Evolutionary conservation across 1,140 invertebrate species (phyloP).

Genomic region (Drosophila busckii): DNA sequence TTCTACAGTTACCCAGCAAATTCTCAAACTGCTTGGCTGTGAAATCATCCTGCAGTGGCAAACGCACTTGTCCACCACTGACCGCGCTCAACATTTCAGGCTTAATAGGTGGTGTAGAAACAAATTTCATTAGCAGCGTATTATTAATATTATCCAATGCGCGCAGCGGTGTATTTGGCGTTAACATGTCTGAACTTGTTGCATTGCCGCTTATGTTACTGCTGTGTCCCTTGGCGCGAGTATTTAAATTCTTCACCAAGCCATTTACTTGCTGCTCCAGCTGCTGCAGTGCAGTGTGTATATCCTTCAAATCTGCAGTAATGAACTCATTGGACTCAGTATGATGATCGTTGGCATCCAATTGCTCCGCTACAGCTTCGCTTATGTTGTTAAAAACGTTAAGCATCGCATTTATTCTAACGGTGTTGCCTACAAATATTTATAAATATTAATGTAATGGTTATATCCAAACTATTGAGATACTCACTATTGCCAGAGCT

Average conservation of each 20-base stretch:
- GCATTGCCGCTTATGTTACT: constrained; percentile 2
- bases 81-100: constrained; percentile 27
- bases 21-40: constrained; percentile 44
- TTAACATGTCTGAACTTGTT: not conserved
- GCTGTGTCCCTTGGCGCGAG: constrained; percentile 29
- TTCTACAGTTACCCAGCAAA: constrained; percentile 27
- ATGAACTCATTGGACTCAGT: constrained; percentile 44
- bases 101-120: constrained; percentile 66
- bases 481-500: too few relatives aligned
- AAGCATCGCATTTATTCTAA: constrained; percentile 40
- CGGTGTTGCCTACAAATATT: constrained; percentile 2
- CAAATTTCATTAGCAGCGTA: constrained; percentile 47
- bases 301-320: constrained; percentile 24
- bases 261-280: constrained; percentile 44
- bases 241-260: constrained; percentile 37
- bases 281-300: constrained; percentile 42
- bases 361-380: constrained; percentile 49
- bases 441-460: not conserved
- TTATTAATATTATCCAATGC: not conserved
- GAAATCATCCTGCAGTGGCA: constrained; percentile 59
- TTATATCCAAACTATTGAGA: constrained; percentile 10
- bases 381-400: constrained; percentile 49
- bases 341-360: constrained; percentile 51
- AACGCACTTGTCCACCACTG: constrained; percentile 34
- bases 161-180: constrained; percentile 37